A percentile compares a stretch with the other conserved stretches of the same genome.
Conservation (phyloP, 2,888 invertebrate species). For the Timandra comae region DNA sequence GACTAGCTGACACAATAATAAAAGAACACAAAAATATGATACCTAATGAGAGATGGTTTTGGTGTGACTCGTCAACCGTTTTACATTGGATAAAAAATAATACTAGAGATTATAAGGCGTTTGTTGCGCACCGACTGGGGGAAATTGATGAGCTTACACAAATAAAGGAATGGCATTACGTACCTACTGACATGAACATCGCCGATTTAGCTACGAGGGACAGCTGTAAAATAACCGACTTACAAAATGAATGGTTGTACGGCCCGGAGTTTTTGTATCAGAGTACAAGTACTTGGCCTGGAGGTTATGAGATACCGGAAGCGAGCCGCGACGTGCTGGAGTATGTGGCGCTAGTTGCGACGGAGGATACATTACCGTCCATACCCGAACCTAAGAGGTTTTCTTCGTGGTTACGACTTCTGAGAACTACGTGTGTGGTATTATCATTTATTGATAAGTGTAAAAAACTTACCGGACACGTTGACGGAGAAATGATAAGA, state of each 20-base stretch:
- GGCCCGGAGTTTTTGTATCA: background rate
- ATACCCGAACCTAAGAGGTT: constrained; percentile 3
- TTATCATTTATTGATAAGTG: constrained; percentile 4
- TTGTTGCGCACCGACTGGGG: constrained; percentile 9
- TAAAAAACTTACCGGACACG: background rate
- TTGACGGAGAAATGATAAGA: background rate
- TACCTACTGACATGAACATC: constrained; percentile 5
- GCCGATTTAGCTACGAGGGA: constrained; percentile 6
- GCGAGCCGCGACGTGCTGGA: background rate
- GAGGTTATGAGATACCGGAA: background rate
- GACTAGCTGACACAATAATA: constrained; percentile 2
- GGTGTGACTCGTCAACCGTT: constrained; percentile 11
- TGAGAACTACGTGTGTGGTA: constrained; percentile 1
- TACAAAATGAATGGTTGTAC: constrained; percentile 1
- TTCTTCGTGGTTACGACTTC: constrained; percentile 5
- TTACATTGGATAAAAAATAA: constrained; percentile 10
- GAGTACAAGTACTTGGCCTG: background rate
- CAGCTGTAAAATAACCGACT: too few relatives aligned
- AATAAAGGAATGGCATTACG: constrained; percentile 6
- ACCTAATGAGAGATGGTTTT: constrained; percentile 2
- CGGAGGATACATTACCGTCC: background rate
- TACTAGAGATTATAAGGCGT: constrained; percentile 6
- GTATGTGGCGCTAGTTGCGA: background rate
- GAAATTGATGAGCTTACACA: constrained; percentile 13
- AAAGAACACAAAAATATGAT: constrained; percentile 4